Conservation (phyloP, 2,888 invertebrate species). For the Athrips mouffetella region DNA sequence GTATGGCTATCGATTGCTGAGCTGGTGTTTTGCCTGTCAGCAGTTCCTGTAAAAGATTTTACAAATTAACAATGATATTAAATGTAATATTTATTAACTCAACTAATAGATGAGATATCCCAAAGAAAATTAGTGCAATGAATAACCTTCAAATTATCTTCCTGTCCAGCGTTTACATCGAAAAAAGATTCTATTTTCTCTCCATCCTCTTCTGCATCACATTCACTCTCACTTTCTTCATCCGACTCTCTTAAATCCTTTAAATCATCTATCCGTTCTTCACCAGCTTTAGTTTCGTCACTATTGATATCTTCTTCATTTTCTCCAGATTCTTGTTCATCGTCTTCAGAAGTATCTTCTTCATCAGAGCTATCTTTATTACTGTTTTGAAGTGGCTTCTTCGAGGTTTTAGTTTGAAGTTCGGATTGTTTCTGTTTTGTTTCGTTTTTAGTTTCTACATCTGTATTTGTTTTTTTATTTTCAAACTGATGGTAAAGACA, state of each 20-base stretch:
- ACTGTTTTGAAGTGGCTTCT: no score
- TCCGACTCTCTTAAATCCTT: conserved; percentile 74
- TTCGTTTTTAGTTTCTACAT: no score
- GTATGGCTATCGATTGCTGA: conserved; percentile 84
- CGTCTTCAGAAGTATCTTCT: conserved; percentile 16
- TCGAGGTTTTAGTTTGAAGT: no score
- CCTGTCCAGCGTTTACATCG: conserved; percentile 50
- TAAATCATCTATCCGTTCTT: conserved; percentile 66
- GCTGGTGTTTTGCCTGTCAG: conserved; percentile 79
- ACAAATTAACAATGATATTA: no score
- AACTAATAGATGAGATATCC: no score
- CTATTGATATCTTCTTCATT: conserved; percentile 26
- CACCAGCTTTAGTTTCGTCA: conserved; percentile 25
- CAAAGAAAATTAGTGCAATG: no score
- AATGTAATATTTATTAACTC: not conserved
- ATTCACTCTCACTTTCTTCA: conserved; percentile 48
- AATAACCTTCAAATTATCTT: conserved; percentile 61
- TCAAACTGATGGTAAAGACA: no score
- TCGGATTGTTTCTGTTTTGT: no score
- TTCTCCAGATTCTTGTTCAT: conserved; percentile 26
- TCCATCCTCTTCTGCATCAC: conserved; percentile 35
- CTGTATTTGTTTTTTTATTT: no score
- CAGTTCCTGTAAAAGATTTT: conserved; percentile 60
- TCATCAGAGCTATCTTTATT: conserved; percentile 3
- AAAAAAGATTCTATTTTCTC: conserved; percentile 53